Evolutionary conservation across 2,113 vertebrate genomes (phyloP), one percentile per base, ranked within the genome.

Genomic region (Silurus glanis): DNA sequence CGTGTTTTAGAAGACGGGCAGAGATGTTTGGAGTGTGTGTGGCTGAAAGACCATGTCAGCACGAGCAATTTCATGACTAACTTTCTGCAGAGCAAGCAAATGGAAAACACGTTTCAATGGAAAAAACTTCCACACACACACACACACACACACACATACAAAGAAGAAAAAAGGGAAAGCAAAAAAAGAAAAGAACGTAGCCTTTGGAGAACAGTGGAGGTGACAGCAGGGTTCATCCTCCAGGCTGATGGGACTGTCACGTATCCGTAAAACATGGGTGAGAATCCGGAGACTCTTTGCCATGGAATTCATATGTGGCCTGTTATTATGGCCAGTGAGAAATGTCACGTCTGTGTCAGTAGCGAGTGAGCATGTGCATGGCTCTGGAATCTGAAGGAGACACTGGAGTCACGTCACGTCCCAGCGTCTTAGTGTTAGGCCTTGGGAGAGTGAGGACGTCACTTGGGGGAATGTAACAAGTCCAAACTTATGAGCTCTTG

Each of bases 1-100:
- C 66, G 51, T 59, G 84, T 58, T 80, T 49, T 37, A 61, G 78
- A 71, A 72, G 85, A 79, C 62, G 62, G 61, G 59, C 45, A 47
- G 61, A 79, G 76, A 71, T 86, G 85, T 81, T 71, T 81, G 66
- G 56, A 72, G 85, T 80, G 67, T 86, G 69, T 72, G 83, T 61
- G 79, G 80, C 55, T 86, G 83, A 89, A 88, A 87, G 86, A 80
- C 64, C 64, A 62, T 81, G 86, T 88, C 82, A 85, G 86, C 81
- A 80, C 72, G 17, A 72, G 84, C n/a, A 37, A 53, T 83, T 80
- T 86, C 72, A 66, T 85, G 86, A 79, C 83, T 84, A 84, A 71
- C 37, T 7, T 49, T 85, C 8, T 62, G 83, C 90, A 72, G 45
- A 23, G 81, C 87, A 81, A 62, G 83, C 0, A 75, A 45, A 83